Evolutionary conservation across 2,797 vertebrate species (phyloP).

Genomic region (Chromis chromis): DNA sequence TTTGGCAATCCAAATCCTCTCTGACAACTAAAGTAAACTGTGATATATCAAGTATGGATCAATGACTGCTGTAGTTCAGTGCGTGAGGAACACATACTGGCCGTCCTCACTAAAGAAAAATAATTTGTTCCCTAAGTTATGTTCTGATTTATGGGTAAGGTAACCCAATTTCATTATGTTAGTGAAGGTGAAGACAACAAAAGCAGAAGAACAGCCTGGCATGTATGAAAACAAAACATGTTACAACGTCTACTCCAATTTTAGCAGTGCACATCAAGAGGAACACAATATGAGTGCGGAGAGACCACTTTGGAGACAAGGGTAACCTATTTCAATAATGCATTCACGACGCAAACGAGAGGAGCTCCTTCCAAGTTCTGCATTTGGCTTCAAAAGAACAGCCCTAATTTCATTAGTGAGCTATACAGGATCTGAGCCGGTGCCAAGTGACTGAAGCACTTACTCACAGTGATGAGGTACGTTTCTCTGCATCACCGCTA

Average conservation of each 20-base stretch:
- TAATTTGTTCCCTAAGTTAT: neutral
- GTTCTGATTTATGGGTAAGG: neutral
- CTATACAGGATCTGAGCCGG: slow-evolving; percentile 42
- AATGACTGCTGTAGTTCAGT: neutral
- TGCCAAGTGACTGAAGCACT: slow-evolving; percentile 66
- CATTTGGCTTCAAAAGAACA: slow-evolving; percentile 63
- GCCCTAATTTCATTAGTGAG: slow-evolving; percentile 71
- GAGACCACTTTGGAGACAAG: slow-evolving; percentile 65
- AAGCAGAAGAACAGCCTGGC: neutral
- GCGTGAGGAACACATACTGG: neutral
- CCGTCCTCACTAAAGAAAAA: neutral
- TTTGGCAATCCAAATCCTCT: neutral
- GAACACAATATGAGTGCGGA: slow-evolving; percentile 57
- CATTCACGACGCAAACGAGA: slow-evolving; percentile 58
- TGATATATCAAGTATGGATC: slow-evolving; percentile 10
- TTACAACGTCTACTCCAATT: slow-evolving; percentile 49
- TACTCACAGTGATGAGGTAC: slow-evolving; percentile 49
- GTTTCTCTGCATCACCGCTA: slow-evolving; percentile 45
- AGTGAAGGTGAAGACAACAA: slow-evolving; percentile 21
- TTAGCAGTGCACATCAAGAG: slow-evolving; percentile 45
- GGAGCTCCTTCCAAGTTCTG: slow-evolving; percentile 58
- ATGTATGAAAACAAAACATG: slow-evolving; percentile 50
- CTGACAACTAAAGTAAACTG: neutral
- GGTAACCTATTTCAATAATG: slow-evolving; percentile 74
- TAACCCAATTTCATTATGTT: slow-evolving; percentile 10